These are phyloP conservation scores for Dione juno DNA, from an alignment of 2,888 invertebrate genomes.

Conservation along the genomic window DNA sequence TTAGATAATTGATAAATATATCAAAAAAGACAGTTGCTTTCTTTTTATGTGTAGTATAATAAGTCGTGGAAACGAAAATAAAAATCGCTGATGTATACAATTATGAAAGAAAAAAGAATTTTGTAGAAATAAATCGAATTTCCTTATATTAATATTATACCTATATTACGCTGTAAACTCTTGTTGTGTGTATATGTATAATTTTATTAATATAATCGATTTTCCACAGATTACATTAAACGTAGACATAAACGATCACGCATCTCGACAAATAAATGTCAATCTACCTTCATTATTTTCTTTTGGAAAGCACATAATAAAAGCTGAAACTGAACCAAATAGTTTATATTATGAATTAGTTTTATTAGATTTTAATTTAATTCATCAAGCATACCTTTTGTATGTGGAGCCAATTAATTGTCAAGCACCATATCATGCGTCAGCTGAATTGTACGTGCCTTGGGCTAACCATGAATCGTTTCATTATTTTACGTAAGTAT, in stretches of 20 bases:
- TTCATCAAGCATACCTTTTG: constrained; percentile 85
- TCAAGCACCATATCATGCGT: constrained; percentile 79
- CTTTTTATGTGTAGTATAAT: too few relatives aligned
- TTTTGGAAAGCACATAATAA: constrained; percentile 63
- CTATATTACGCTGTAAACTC: too few relatives aligned
- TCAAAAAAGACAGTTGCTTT: too few relatives aligned
- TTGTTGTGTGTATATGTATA: too few relatives aligned
- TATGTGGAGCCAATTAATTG: constrained; percentile 82
- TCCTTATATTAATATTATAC: too few relatives aligned
- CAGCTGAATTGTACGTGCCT: constrained; percentile 85
- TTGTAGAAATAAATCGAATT: too few relatives aligned
- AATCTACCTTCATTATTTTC: constrained; percentile 66
- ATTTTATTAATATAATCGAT: too few relatives aligned
- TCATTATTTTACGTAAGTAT: constrained; percentile 84
- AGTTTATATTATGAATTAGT: constrained; percentile 85
- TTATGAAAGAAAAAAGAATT: too few relatives aligned
- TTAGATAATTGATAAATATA: too few relatives aligned
- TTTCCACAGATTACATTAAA: constrained; percentile 84
- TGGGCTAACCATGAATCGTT: constrained; percentile 87
- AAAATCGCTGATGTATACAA: too few relatives aligned
- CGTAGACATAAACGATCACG: constrained; percentile 85
- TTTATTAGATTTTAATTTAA: constrained; percentile 80
- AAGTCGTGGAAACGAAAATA: too few relatives aligned
- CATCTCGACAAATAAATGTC: constrained; percentile 64
- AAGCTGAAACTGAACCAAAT: constrained; percentile 81